Percentiles rank a stretch among this genome's conserved stretches.
Conservation (phyloP, 2,797 vertebrate genomes). For the Salarias fasciatus region DNA sequence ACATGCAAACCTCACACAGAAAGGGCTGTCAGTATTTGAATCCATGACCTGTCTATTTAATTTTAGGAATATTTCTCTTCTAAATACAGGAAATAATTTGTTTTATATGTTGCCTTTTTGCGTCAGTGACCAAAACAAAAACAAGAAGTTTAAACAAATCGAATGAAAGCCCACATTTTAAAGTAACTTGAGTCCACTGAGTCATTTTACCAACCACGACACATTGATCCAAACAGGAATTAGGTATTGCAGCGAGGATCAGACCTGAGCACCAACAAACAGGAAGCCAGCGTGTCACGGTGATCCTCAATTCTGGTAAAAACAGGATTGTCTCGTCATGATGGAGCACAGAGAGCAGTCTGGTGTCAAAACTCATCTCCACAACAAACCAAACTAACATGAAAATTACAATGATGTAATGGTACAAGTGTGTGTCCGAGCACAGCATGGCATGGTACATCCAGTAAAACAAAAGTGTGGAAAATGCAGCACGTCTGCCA, state of each 20-base stretch:
- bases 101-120: too few relatives aligned
- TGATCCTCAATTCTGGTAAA: constrained; percentile 10
- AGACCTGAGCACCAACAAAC: constrained; percentile 8
- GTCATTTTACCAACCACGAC: constrained; percentile 3
- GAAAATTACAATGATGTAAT: too few relatives aligned
- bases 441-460: too few relatives aligned
- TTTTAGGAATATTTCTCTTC: too few relatives aligned
- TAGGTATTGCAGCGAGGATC: background rate
- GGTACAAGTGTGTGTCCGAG: background rate
- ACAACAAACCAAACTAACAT: background rate
- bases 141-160: background rate
- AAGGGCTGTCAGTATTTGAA: too few relatives aligned
- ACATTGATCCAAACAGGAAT: background rate
- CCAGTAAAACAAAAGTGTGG: too few relatives aligned
- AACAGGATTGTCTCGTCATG: constrained; percentile 28
- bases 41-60: too few relatives aligned
- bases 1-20: too few relatives aligned
- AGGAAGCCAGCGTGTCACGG: constrained; percentile 38
- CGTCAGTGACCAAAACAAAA: too few relatives aligned
- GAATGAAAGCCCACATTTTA: background rate
- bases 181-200: background rate
- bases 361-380: background rate
- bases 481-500: too few relatives aligned
- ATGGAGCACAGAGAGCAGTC: background rate
- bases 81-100: too few relatives aligned